These are phyloP conservation scores for Hymenopus coronatus DNA, from an alignment of 2,888 invertebrate species.

Conservation along the genomic window DNA sequence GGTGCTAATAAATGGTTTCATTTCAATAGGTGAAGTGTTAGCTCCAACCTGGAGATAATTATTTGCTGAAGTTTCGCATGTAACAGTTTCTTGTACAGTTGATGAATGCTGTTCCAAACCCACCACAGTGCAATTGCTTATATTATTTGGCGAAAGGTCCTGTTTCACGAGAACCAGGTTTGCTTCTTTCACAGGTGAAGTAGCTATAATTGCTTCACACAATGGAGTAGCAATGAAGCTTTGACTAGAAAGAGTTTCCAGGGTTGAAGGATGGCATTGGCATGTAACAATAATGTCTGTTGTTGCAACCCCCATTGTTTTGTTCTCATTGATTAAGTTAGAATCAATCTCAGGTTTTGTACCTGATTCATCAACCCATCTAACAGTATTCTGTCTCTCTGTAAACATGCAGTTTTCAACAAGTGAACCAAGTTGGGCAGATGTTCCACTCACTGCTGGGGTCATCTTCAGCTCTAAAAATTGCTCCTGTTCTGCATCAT, in stretches of 20 bases:
- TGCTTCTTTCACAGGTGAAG: neutral
- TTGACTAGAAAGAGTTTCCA: constrained; percentile 19
- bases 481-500: neutral
- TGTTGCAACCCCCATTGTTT: neutral
- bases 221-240: constrained; percentile 13
- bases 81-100: neutral
- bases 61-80: neutral
- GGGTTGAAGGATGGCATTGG: constrained; percentile 23
- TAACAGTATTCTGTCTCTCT: neutral
- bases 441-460: neutral
- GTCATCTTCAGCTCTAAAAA: neutral
- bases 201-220: neutral
- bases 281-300: constrained; percentile 29
- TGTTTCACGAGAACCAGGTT: neutral
- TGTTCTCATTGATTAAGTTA: neutral
- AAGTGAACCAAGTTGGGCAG: constrained; percentile 12
- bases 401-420: constrained; percentile 20
- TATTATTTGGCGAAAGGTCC: neutral
- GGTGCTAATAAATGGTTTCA: constrained; percentile 2
- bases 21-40: neutral
- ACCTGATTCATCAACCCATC: constrained; percentile 9
- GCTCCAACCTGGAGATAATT: neutral
- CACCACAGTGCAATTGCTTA: neutral
- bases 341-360: neutral
- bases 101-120: neutral